Conservation (phyloP, 2,113 vertebrate genomes). For the Leptobrachium ailaonicum region DNA sequence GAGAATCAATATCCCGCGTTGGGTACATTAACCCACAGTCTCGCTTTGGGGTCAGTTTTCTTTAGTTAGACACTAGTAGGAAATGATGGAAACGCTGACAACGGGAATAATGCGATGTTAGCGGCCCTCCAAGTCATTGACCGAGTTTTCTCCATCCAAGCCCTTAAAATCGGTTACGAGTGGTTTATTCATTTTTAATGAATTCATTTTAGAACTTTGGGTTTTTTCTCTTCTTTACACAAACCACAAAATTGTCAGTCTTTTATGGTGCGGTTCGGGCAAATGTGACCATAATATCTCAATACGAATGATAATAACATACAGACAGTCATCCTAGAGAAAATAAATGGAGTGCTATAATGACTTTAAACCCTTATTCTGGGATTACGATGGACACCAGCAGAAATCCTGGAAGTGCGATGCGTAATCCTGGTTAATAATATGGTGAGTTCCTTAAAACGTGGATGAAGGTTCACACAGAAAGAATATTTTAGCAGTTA, state of each 20-base stretch:
- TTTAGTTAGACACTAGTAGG: no score
- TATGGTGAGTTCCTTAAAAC: constrained; percentile 42
- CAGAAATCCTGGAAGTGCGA: constrained; percentile 13
- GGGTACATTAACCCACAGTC: no score
- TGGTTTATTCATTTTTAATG: background rate
- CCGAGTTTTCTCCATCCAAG: no score
- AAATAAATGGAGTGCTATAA: constrained; percentile 18
- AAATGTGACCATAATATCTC: constrained; percentile 51
- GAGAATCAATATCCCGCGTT: no score
- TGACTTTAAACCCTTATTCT: constrained; percentile 41
- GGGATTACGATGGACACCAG: constrained; percentile 48
- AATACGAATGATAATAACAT: constrained; percentile 35
- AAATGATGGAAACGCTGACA: no score
- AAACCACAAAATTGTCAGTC: constrained; percentile 42
- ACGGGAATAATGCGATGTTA: no score
- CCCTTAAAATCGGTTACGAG: background rate
- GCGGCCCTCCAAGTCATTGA: no score
- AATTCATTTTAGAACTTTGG: constrained; percentile 18
- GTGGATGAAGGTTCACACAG: constrained; percentile 50
- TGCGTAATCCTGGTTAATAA: constrained; percentile 51
- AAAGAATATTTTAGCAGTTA: constrained; percentile 51
- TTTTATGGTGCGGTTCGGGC: constrained; percentile 41
- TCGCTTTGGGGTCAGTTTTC: no score
- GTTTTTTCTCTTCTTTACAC: background rate
- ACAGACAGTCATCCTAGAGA: constrained; percentile 16